Conservation (phyloP, 2,888 invertebrate species). For the Drosophila meridionalis region DNA sequence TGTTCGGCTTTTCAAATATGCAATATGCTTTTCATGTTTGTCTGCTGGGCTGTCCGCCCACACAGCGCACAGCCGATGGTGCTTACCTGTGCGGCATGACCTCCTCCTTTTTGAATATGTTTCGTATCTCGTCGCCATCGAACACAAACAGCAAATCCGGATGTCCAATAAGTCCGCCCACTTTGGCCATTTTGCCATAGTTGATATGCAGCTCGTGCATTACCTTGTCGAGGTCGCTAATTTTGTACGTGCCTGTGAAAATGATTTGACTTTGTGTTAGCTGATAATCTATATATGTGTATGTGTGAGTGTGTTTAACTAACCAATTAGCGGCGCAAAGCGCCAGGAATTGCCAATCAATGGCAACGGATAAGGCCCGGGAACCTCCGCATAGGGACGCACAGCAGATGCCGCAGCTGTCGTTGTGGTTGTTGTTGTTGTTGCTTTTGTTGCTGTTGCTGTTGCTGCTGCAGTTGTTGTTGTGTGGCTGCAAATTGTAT, state of each 20-base stretch:
- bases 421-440: slow-evolving; percentile 22
- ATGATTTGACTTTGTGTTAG: neutral
- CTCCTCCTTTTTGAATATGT: slow-evolving; percentile 90
- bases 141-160: slow-evolving; percentile 91
- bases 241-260: slow-evolving; percentile 86
- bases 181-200: slow-evolving; percentile 88
- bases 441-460: slow-evolving; percentile 16
- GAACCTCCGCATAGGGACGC: slow-evolving; percentile 88
- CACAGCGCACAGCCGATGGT: neutral
- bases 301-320: slow-evolving; percentile 47
- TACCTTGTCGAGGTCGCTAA: slow-evolving; percentile 87
- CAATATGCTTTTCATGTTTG: neutral
- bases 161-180: slow-evolving; percentile 90
- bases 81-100: slow-evolving; percentile 88
- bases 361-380: slow-evolving; percentile 91
- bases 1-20: slow-evolving; percentile 14
- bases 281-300: neutral
- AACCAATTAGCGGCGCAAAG: slow-evolving; percentile 89
- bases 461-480: slow-evolving; percentile 17
- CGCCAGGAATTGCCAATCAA: slow-evolving; percentile 92
- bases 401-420: slow-evolving; percentile 38
- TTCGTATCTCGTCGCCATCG: slow-evolving; percentile 90
- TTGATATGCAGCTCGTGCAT: slow-evolving; percentile 86
- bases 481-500: slow-evolving; percentile 4
- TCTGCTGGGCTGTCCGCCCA: neutral